phyloP scores from a whole-genome alignment of 1,140 invertebrate species.

The Caligus rogercresseyi region DNA sequence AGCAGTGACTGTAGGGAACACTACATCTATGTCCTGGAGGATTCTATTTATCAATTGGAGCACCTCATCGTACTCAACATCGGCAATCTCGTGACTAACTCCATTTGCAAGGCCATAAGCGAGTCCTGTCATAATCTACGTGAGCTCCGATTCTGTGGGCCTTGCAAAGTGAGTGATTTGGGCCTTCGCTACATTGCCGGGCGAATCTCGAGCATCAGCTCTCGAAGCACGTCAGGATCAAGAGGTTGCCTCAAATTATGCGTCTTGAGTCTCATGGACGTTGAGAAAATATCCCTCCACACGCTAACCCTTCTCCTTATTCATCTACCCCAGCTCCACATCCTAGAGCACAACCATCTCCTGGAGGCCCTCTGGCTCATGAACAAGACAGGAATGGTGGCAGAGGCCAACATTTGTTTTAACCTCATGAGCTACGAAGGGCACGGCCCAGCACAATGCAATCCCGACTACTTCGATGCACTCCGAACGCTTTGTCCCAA shows the following conservation, averaged over 20 bases:
- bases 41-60: conserved; percentile 6
- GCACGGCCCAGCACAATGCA: background rate
- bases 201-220: background rate
- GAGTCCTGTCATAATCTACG: background rate
- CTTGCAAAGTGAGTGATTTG: background rate
- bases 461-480: background rate
- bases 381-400: conserved; percentile 16
- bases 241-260: background rate
- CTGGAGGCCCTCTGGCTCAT: conserved; percentile 13
- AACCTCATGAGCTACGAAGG: conserved; percentile 14
- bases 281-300: conserved; percentile 3
- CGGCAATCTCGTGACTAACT: conserved; percentile 7
- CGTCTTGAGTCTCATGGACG: background rate
- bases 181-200: conserved; percentile 4
- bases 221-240: background rate
- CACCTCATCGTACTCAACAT: conserved; percentile 5
- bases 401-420: background rate
- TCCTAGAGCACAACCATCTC: conserved; percentile 13
- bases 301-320: background rate
- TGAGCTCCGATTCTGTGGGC: background rate
- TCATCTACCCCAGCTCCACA: background rate
- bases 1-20: background rate
- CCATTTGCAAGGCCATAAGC: background rate
- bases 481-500: conserved; percentile 10
- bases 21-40: background rate